Conservation (phyloP, 2,888 invertebrate species). For the Schrankia costaestrigalis region DNA sequence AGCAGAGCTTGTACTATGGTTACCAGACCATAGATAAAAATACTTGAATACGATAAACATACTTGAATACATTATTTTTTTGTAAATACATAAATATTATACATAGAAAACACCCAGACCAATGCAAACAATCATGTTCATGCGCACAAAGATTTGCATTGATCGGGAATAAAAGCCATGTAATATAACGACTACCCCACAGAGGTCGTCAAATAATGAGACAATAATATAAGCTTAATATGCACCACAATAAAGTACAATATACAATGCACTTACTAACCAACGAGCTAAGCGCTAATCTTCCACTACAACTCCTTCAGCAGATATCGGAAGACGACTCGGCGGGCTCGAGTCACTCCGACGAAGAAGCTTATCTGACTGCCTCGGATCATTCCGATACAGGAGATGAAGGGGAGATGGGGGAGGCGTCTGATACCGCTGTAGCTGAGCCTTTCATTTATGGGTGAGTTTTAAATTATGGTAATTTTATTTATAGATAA, state of each 20-base stretch:
- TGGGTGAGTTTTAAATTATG: conserved; percentile 75
- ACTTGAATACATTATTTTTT: no score
- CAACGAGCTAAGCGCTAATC: not conserved
- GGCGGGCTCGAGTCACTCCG: conserved; percentile 49
- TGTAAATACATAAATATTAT: no score
- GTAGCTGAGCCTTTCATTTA: conserved; percentile 81
- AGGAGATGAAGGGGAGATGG: conserved; percentile 65
- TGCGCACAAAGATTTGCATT: no score
- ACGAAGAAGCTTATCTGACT: conserved; percentile 80
- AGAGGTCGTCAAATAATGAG: no score
- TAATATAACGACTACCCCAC: no score
- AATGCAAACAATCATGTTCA: no score
- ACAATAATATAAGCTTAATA: not conserved
- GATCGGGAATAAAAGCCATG: no score
- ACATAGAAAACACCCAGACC: no score
- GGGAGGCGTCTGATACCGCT: conserved; percentile 73
- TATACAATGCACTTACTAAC: conserved; percentile 7
- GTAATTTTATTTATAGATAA: not conserved
- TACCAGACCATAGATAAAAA: not conserved
- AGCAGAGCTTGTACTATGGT: no score
- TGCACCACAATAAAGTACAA: not conserved
- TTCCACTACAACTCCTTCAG: not conserved
- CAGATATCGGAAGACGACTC: conserved; percentile 74
- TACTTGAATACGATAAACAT: no score
- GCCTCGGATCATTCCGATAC: conserved; percentile 77